Evolutionary conservation across 2,888 invertebrate species (phyloP).

Genomic region (Drosophila anomalipes): DNA sequence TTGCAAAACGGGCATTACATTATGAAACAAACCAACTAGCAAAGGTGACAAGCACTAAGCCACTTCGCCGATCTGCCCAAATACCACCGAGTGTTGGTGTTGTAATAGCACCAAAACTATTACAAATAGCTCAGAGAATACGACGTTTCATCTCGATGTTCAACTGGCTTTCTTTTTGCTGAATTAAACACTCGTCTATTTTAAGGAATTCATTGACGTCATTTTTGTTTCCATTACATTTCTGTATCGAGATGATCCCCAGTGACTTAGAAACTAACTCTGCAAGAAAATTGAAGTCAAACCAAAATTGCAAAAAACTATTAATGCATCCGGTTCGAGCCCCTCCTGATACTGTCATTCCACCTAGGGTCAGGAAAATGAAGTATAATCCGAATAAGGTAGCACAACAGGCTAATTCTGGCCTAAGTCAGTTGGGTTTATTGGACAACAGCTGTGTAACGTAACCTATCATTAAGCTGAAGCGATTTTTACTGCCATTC

Average conservation of each 20-base stretch:
- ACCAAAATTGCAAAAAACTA: not conserved
- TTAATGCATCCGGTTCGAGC: not conserved
- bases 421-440: not conserved
- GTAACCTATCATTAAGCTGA: not conserved
- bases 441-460: not conserved
- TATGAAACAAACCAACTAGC: slow-evolving; percentile 40
- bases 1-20: slow-evolving; percentile 14
- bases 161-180: not conserved
- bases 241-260: not conserved
- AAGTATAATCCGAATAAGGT: not conserved
- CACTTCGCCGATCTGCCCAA: slow-evolving; percentile 10
- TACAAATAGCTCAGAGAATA: not conserved
- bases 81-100: slow-evolving; percentile 2
- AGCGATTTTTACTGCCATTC: not conserved
- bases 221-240: not conserved
- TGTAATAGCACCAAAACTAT: slow-evolving; percentile 15
- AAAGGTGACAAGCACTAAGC: slow-evolving; percentile 34
- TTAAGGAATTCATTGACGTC: not conserved
- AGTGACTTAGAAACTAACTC: not conserved
- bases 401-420: not conserved
- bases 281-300: not conserved
- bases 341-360: not conserved
- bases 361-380: not conserved
- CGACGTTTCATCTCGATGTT: not conserved
- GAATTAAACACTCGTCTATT: not conserved